These are phyloP conservation scores for Brachyptera risi DNA, from an alignment of 2,888 invertebrate genomes.

Conservation along the genomic window DNA sequence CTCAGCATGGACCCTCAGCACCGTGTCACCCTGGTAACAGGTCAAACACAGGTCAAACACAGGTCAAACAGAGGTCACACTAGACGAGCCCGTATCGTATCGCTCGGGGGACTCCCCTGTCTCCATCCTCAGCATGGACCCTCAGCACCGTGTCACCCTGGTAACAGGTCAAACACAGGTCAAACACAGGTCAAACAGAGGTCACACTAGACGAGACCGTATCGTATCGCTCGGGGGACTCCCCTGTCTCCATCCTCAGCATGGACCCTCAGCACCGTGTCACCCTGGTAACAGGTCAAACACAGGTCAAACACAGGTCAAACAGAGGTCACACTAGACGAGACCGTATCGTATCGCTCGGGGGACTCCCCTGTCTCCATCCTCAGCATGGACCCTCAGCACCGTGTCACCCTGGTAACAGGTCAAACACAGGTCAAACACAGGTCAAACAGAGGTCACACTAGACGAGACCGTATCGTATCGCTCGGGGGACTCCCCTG, in stretches of 20 bases:
- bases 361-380: conserved; percentile 83
- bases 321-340: no score
- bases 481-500: conserved; percentile 75
- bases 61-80: no score
- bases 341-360: conserved; percentile 79
- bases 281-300: no score
- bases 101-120: conserved; percentile 77
- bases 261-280: conserved; percentile 66
- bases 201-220: no score
- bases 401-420: conserved; percentile 61
- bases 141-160: conserved; percentile 60
- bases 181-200: no score
- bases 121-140: conserved; percentile 84
- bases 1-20: conserved; percentile 71
- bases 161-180: no score
- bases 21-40: conserved; percentile 59
- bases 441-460: no score
- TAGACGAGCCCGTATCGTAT: conserved; percentile 80
- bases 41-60: no score
- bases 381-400: conserved; percentile 73
- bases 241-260: conserved; percentile 89
- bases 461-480: conserved; percentile 80
- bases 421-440: no score
- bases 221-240: conserved; percentile 75
- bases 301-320: no score